Conservation (phyloP, 2,113 vertebrate genomes). For the Heloderma charlesbogerti region DNA sequence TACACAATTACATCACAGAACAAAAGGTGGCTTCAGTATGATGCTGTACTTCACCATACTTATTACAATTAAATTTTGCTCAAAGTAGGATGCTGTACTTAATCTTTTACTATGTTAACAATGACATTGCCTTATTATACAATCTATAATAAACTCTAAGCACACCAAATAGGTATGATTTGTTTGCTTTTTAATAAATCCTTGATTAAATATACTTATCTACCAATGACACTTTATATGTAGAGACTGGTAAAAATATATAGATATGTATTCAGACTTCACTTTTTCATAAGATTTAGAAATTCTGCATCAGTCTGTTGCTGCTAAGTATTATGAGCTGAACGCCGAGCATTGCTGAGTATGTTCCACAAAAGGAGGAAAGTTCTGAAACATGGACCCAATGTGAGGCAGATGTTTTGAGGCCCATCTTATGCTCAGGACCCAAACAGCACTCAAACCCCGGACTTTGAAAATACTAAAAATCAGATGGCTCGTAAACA, state of each 20-base stretch:
- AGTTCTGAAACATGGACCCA: constrained; percentile 56
- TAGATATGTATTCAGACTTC: constrained; percentile 62
- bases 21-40: constrained; percentile 59
- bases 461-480: constrained; percentile 42
- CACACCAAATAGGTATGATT: constrained; percentile 68
- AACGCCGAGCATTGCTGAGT: constrained; percentile 40
- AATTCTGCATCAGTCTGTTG: constrained; percentile 53
- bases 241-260: constrained; percentile 76
- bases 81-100: constrained; percentile 57
- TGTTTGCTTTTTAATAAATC: constrained; percentile 68
- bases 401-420: constrained; percentile 49
- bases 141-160: constrained; percentile 74
- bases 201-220: constrained; percentile 67
- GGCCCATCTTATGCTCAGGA: constrained; percentile 30
- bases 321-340: constrained; percentile 55
- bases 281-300: constrained; percentile 58
- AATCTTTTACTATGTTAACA: constrained; percentile 62
- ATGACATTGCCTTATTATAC: constrained; percentile 67
- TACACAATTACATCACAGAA: constrained; percentile 64
- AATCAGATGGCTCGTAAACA: constrained; percentile 56
- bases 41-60: constrained; percentile 62
- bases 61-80: constrained; percentile 53
- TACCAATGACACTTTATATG: constrained; percentile 65
- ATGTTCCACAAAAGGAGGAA: constrained; percentile 54
- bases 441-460: constrained; percentile 31